Evolutionary conservation across 92 coral and sea anemone species (phyloP), one percentile per base, ranked within the genome.

Genomic region (Meandrina meandrites): DNA sequence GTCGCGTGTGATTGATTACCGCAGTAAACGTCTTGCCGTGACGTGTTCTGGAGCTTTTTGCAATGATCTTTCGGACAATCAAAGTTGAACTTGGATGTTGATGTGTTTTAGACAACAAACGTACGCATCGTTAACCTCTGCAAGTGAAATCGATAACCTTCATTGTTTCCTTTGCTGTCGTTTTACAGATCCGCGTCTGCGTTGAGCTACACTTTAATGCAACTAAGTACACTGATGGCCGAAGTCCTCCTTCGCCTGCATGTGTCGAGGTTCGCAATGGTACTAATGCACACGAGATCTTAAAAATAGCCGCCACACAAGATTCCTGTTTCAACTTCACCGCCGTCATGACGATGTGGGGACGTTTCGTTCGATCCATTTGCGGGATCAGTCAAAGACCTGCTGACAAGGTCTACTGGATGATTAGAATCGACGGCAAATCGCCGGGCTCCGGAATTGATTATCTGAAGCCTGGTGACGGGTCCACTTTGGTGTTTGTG

Each of bases 381-480:
- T 93, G 95, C 78, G 92, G 92, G 1, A 83, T 92, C 74, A 11
- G 48, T 3, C 79, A 78, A 18, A 62, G 66, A 8, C 86, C 74
- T 0, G 81, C 73, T 27, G 86, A 86, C 11, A 89, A 90, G 51
- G 51, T 76, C 8, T 95, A 93, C 79, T 95, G 98, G 98, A 50
- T 92, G 91, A 76, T 95, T 27, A 81, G 84, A 47, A 74, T 87
- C 68, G 87, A 81, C 75, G 87, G 66, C 28, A 82, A 83, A 19
- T 35, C 78, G 31, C 89, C 98, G 5, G 17, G 85, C 0, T 40
- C 78, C 53, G 98, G 98, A 37, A 83, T 95, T 54, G 98, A 95
- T 68, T 76, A 84, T 32, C 79, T 93, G 32, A 82, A 40, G 19
- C 98, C 98, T 24, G 87, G 82, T 45, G 79, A 91, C 54, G 96